Base-by-base conservation (phyloP, 2,113 vertebrate species). In the Phocoena phocoena region DNA sequence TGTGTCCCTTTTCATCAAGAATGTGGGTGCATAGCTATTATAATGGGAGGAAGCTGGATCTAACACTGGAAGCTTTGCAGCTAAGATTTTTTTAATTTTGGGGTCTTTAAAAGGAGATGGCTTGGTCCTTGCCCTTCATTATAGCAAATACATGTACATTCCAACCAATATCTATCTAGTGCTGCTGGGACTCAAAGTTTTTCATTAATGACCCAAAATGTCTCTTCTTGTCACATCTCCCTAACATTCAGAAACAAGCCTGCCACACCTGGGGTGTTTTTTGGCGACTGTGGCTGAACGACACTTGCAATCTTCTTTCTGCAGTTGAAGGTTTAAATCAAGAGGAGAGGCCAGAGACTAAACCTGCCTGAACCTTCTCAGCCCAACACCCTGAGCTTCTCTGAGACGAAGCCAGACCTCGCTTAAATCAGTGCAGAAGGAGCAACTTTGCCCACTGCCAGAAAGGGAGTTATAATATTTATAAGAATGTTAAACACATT, bases 401-500 rank as follows among this genome's bases (percentile, higher is more conserved):
- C 82, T 97, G 95, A 73, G 92, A 81, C 60, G 84, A 94, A 98
- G 96, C 95, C 98, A 98, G 97, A 97, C 73, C 97, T 97, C 90
- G 90, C 94, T 97, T 88, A 95, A 98, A 97, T 88, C 97, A 96
- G 96, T 83, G 87, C 87, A 97, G 91, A 96, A 98, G 92, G 93
- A 91, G 6, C 38, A 88, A 93, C 93, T 87, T 95, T 90, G 58
- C 63, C 90, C 82, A 88, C 84, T 98, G 97, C 98, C 98, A 98
- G 98, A 97, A 98, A 96, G 88, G 47, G 81, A 98, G 41, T 97
- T 98, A 85, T 60, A 98, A 95, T 98, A 97, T 98, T 98, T 97
- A 98, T 97, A 97, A 96, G 93, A 97, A 97, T 96, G 91, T 93
- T 97, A 98, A 98, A 98, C 98, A 93, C 93, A 98, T 97, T 98